A percentile compares a stretch with the other conserved stretches of the same genome.
These are phyloP conservation scores for Columba guinea DNA, from an alignment of 2,797 vertebrate species.

Conservation along the genomic window DNA sequence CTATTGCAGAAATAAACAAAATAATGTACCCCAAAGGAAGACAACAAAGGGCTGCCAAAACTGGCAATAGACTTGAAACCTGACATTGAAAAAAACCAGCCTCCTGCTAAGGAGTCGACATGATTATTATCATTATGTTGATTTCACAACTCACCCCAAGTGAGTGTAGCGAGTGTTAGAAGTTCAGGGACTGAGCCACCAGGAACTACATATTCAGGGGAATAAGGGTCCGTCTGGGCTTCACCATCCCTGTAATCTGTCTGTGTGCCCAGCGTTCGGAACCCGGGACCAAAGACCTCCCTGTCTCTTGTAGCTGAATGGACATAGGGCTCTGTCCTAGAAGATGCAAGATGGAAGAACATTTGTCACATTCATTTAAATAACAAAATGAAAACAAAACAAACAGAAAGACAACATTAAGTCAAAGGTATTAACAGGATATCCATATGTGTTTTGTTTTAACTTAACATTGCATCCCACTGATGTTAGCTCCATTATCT, in stretches of 20 bases:
- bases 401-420: not conserved
- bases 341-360: not conserved
- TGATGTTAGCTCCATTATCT: not conserved
- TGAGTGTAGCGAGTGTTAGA: slow-evolving; percentile 86
- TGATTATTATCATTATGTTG: not conserved
- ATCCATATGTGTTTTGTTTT: not conserved
- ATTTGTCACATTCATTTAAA: not conserved
- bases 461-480: not conserved
- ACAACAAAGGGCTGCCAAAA: not conserved
- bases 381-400: not conserved
- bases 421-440: not conserved
- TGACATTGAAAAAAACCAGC: not conserved
- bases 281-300: not conserved
- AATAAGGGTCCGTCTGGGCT: slow-evolving; percentile 92
- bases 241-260: slow-evolving; percentile 95
- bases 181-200: slow-evolving; percentile 85
- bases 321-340: slow-evolving; percentile 67
- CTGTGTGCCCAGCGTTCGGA: slow-evolving; percentile 85
- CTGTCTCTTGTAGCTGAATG: not conserved
- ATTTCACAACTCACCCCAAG: slow-evolving; percentile 84
- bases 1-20: not conserved
- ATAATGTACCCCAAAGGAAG: not conserved
- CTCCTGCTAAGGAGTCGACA: not conserved
- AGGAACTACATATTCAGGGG: slow-evolving; percentile 82
- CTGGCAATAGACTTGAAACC: not conserved